Evolutionary conservation across 2,113 vertebrate species (phyloP), one percentile per base, ranked within the genome.

Genomic region (Gracilinanus agilis): DNA sequence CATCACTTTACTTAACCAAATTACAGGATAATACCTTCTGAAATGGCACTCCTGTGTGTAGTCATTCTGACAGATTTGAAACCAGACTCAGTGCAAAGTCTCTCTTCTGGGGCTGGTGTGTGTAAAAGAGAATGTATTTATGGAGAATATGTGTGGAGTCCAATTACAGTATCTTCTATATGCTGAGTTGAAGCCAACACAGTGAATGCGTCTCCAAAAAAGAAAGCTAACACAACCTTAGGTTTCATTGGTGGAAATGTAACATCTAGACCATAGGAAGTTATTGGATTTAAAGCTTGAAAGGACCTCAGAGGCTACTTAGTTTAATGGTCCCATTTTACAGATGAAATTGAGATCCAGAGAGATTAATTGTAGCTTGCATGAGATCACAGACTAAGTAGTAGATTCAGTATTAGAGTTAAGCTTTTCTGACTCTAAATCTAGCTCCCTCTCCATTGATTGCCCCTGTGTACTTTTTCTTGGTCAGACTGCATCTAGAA

Each of bases 81-180:
- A 83, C 19, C 19, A 83, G 67, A 40, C 5, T 83, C 67, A 40
- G 67, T 83, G 9, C 67, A 83, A 40, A 40, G 67, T 40, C n/a
- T 83, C 67, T 83, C 67, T 83, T 83, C 67, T 83, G 67, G 67
- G 67, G n/a, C n/a, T 83, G n/a, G 67, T 23, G 67, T 40, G n/a
- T 83, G n/a, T 83, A 83, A 83, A 83, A 40, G n/a, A 83, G n/a
- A 83, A 83, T 83, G 67, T 83, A 83, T 83, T 83, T 83, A 83
- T 83, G 67, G 67, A 83, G 67, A 83, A 83, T 19, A 34, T 40
- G 7, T 40, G 16, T 83, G 67, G 67, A 83, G 67, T n/a, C 19
- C 67, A 83, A 83, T 40, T 83, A 40, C n/a, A 83, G 34, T 83
- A 83, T 40, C n/a, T 40, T 83, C 67, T 40, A 6, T 83, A 40